Evolutionary conservation across 2,888 invertebrate genomes (phyloP).

Genomic region (Anoplius nigerrimus): DNA sequence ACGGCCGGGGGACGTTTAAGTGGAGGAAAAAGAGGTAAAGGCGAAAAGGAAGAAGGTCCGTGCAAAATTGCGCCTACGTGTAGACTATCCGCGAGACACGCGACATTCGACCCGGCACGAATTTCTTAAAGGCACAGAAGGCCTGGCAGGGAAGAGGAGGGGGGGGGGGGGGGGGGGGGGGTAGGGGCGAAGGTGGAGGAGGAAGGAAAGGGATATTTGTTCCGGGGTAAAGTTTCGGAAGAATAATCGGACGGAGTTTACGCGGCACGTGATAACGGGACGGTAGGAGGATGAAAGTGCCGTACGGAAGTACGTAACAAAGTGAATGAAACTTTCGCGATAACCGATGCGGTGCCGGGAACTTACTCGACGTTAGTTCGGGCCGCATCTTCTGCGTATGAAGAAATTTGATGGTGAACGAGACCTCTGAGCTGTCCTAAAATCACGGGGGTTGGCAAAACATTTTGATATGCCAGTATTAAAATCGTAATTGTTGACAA

Average conservation of each 20-base stretch:
- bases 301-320: too few relatives aligned
- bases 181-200: background rate
- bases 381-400: too few relatives aligned
- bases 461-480: too few relatives aligned
- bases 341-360: too few relatives aligned
- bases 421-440: too few relatives aligned
- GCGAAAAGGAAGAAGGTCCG: constrained; percentile 5
- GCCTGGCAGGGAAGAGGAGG: background rate
- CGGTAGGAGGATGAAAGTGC: background rate
- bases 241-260: background rate
- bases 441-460: too few relatives aligned
- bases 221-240: background rate
- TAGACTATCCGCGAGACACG: constrained; percentile 28
- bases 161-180: background rate
- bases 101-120: constrained; percentile 31
- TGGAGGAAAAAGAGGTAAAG: constrained; percentile 8
- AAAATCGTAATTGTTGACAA: too few relatives aligned
- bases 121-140: constrained; percentile 11
- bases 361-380: too few relatives aligned
- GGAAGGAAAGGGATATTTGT: background rate
- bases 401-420: too few relatives aligned
- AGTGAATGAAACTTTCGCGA: too few relatives aligned
- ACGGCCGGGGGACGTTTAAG: background rate
- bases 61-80: constrained; percentile 38
- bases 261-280: background rate